Percentiles rank a stretch among this genome's conserved stretches.
Evolutionary conservation across 2,797 vertebrate species (phyloP).

Genomic region (Tapirus indicus): DNA sequence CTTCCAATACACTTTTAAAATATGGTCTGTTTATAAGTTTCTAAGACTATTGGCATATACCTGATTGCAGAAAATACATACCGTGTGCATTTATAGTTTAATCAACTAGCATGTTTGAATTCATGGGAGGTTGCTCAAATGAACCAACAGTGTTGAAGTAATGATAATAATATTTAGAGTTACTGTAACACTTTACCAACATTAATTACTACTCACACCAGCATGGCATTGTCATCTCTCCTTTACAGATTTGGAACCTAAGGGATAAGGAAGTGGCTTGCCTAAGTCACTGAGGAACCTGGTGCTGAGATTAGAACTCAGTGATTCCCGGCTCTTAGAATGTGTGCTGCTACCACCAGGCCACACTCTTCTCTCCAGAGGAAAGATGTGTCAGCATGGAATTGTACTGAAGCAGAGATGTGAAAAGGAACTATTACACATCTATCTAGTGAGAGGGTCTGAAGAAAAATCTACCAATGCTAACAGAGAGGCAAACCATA

Average conservation of each 20-base stretch:
- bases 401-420: conserved; percentile 37
- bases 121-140: conserved; percentile 65
- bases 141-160: conserved; percentile 64
- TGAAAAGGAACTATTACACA: conserved; percentile 3
- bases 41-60: background rate
- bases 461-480: background rate
- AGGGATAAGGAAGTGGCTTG: conserved; percentile 44
- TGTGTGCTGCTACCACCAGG: conserved; percentile 35
- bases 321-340: conserved; percentile 52
- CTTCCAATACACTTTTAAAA: background rate
- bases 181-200: conserved; percentile 48
- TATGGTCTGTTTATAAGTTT: background rate
- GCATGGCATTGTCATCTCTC: conserved; percentile 31
- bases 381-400: conserved; percentile 24
- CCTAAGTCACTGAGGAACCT: conserved; percentile 47
- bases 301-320: conserved; percentile 51
- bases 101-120: conserved; percentile 55
- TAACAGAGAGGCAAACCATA: background rate
- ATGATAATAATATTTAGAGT: conserved; percentile 76
- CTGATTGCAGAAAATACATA: background rate
- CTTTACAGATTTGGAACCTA: conserved; percentile 57
- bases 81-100: conserved; percentile 26
- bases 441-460: background rate
- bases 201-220: conserved; percentile 67
- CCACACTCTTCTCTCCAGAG: conserved; percentile 44